Conservation (phyloP, 2,888 invertebrate species). For the Salpingus planirostris region DNA sequence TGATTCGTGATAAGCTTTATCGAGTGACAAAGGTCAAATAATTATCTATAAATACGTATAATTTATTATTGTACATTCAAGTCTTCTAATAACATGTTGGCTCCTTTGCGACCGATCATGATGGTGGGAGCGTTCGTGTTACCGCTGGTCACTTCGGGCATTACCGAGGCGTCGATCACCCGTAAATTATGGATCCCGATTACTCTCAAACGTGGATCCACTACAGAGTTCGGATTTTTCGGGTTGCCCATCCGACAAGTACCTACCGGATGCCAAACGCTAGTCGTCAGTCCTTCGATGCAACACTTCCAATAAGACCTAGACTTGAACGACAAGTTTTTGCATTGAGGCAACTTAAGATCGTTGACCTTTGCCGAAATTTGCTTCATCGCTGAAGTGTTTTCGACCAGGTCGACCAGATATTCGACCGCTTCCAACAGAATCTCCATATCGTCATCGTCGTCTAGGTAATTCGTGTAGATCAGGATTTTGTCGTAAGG, state of each 20-base stretch:
- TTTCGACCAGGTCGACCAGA: slow-evolving; percentile 36
- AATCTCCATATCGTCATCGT: slow-evolving; percentile 46
- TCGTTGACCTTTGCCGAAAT: slow-evolving; percentile 34
- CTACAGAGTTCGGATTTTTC: slow-evolving; percentile 53
- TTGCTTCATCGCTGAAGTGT: slow-evolving; percentile 37
- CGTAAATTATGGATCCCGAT: slow-evolving; percentile 58
- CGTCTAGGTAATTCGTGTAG: slow-evolving; percentile 53
- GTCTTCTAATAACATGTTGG: slow-evolving; percentile 40
- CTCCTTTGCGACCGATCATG: slow-evolving; percentile 45
- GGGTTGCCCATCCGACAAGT: slow-evolving; percentile 56
- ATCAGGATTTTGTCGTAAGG: slow-evolving; percentile 31
- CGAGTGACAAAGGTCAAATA: no score
- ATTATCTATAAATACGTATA: no score
- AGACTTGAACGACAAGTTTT: slow-evolving; percentile 31
- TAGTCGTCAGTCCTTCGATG: slow-evolving; percentile 27
- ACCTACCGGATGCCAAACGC: slow-evolving; percentile 28
- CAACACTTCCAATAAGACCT: slow-evolving; percentile 48
- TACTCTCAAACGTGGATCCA: slow-evolving; percentile 58
- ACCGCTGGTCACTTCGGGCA: slow-evolving; percentile 58
- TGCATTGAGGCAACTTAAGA: slow-evolving; percentile 44
- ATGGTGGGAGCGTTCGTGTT: slow-evolving; percentile 47
- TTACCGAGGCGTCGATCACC: slow-evolving; percentile 74
- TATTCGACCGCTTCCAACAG: slow-evolving; percentile 44
- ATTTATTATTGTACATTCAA: no score
- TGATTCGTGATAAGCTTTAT: no score